These are phyloP conservation scores for Gastracanthus pulcherrimus DNA, from an alignment of 2,888 invertebrate genomes.

Conservation along the genomic window DNA sequence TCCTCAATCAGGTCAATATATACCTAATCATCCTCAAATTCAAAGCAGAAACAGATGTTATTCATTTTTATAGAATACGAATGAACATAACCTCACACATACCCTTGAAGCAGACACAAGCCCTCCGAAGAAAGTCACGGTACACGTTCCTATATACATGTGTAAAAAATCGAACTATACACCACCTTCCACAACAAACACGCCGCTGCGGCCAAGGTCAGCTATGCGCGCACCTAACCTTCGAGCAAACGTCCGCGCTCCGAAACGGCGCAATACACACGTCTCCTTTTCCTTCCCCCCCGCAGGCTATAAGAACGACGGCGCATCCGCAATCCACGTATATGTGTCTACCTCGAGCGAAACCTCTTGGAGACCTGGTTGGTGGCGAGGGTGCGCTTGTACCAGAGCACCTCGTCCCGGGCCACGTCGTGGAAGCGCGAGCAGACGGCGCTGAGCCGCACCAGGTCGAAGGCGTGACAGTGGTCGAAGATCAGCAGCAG, in stretches of 20 bases:
- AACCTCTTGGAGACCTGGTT: slow-evolving; percentile 72
- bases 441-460: slow-evolving; percentile 78
- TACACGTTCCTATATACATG: neutral
- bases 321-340: neutral
- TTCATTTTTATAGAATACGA: slow-evolving; percentile 13
- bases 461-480: slow-evolving; percentile 78
- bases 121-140: too few species aligned
- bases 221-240: too few species aligned
- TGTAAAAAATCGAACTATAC: neutral
- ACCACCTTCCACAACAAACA: too few species aligned
- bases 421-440: slow-evolving; percentile 78
- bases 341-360: slow-evolving; percentile 67
- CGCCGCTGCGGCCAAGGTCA: neutral
- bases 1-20: too few species aligned
- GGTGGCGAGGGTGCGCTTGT: slow-evolving; percentile 70
- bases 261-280: too few species aligned
- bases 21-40: too few species aligned
- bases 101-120: slow-evolving; percentile 56
- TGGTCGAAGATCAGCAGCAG: slow-evolving; percentile 79
- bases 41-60: slow-evolving; percentile 14
- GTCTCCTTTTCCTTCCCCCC: too few species aligned
- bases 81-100: slow-evolving; percentile 63
- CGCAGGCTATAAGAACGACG: too few species aligned
- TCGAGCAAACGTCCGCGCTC: too few species aligned
- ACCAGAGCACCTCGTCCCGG: slow-evolving; percentile 75